Evolutionary conservation across 2,797 vertebrate genomes (phyloP).

Genomic region (Taenioides sp.): DNA sequence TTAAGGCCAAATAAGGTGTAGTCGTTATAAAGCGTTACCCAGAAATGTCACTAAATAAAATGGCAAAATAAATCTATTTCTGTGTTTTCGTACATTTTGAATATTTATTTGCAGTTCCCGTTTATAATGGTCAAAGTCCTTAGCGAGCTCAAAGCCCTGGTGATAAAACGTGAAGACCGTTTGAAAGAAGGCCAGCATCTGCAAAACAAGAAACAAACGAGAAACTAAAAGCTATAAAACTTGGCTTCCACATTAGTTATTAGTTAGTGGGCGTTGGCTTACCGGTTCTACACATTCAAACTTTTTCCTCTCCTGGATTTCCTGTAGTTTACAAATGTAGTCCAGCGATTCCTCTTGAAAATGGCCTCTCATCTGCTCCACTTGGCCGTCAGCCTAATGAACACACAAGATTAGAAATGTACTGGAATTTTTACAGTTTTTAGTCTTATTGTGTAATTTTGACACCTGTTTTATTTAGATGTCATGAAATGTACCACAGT

Average conservation of each 20-base stretch:
- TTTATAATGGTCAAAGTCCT: conserved; percentile 98
- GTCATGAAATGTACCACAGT: too few species aligned
- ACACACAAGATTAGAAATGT: conserved; percentile 14
- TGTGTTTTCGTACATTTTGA: conserved; percentile 87
- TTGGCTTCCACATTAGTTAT: background rate
- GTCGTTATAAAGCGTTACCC: too few species aligned
- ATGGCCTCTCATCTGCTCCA: conserved; percentile 88
- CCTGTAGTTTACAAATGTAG: conserved; percentile 95
- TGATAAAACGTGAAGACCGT: conserved; percentile 98
- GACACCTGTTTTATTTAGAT: too few species aligned
- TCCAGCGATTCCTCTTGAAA: conserved; percentile 95
- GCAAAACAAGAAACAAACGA: conserved; percentile 29
- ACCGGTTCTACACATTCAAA: conserved; percentile 98
- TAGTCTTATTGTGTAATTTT: too few species aligned
- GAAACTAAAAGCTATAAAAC: background rate
- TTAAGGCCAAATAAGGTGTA: too few species aligned
- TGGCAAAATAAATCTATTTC: background rate
- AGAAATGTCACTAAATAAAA: too few species aligned
- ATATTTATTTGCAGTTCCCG: conserved; percentile 94
- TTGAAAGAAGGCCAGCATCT: conserved; percentile 99
- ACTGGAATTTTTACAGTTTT: too few species aligned
- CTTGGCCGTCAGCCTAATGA: conserved; percentile 87
- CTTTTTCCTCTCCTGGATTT: conserved; percentile 98
- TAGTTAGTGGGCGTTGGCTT: conserved; percentile 66
- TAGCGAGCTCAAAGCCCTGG: conserved; percentile 96